A percentile compares a stretch with the other conserved stretches of the same genome.
Evolutionary conservation across 2,888 invertebrate genomes (phyloP).

Genomic region (Rhagonycha fulva): DNA sequence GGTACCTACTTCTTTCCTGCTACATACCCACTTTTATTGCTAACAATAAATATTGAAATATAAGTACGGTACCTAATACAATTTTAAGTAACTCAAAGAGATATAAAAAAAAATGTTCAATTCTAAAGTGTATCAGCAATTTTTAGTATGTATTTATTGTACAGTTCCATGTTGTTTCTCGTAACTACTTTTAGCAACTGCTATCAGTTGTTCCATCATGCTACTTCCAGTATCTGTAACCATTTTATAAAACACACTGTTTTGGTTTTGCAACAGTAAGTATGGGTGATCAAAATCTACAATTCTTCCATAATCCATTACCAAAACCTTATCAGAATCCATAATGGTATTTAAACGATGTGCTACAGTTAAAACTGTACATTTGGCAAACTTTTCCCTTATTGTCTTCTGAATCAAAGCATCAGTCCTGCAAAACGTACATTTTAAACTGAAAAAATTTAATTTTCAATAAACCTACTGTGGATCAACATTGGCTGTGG

Average conservation of each 20-base stretch:
- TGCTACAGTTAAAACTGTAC: slow-evolving; percentile 88
- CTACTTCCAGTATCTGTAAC: slow-evolving; percentile 69
- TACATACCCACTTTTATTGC: too few relatives aligned
- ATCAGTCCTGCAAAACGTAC: slow-evolving; percentile 69
- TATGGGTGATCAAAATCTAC: slow-evolving; percentile 76
- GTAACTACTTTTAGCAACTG: slow-evolving; percentile 56
- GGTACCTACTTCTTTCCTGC: too few relatives aligned
- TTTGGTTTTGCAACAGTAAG: slow-evolving; percentile 63
- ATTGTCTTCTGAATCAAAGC: slow-evolving; percentile 83
- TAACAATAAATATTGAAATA: too few relatives aligned
- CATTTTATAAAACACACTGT: slow-evolving; percentile 70
- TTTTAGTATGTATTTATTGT: not conserved
- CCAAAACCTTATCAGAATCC: slow-evolving; percentile 87
- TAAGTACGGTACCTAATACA: too few relatives aligned
- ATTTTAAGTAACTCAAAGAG: not conserved
- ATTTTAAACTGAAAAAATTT: not conserved
- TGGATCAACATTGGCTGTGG: slow-evolving; percentile 93
- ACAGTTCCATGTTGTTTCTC: slow-evolving; percentile 32
- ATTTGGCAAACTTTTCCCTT: slow-evolving; percentile 77
- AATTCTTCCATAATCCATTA: slow-evolving; percentile 79
- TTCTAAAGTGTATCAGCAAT: not conserved
- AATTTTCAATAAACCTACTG: slow-evolving; percentile 63
- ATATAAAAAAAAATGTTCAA: not conserved
- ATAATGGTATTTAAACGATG: slow-evolving; percentile 90
- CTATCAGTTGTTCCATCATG: slow-evolving; percentile 58